Evolutionary conservation across 2,113 vertebrate species (phyloP), one percentile per base, ranked within the genome.

Genomic region (Phrynocephalus versicolor): DNA sequence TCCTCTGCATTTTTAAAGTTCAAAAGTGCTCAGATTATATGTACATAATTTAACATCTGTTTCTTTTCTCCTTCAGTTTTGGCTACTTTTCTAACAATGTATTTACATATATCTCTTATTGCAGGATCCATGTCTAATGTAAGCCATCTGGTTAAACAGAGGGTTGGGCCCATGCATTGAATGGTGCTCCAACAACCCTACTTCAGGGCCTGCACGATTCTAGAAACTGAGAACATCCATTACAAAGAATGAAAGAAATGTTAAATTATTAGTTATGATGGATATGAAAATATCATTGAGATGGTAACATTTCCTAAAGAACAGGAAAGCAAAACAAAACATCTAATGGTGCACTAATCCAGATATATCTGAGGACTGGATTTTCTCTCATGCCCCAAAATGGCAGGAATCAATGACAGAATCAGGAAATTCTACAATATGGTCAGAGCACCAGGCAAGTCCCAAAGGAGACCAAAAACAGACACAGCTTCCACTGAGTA

Each of bases 71-170:
- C 57, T 74, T 62, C 85, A 79, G 76, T 60, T 84, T 84, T 90
- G 75, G 55, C 0, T 89, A 79, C 57, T 83, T 90, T 90, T 90
- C 74, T n/a, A 87, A 87, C 60, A 39, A 57, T 3, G 74, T 88
- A 72, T 84, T 76, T 57, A 14, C 27, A 88, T 80, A 51, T 85
- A 64, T 35, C 0, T 0, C n/a, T 90, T 58, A 55, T 64, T 72
- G 80, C 73, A 88, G 85, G 82, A 80, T 55, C 21, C 6, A 41
- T 27, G 75, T 74, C 39, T 78, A 89, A 90, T 51, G 89, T 10
- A 79, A 85, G 83, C 19, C 91, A 88, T 65, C 86, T 93, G 83
- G 84, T 89, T 45, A 88, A 84, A 27, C 25, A 79, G 75, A 16
- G 65, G 67, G 37, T 23, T 16, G 7, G 57, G 25, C 3, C 39